phyloP scores from a whole-genome alignment of 2,888 invertebrate genomes.

The Athripsodes cinereus region DNA sequence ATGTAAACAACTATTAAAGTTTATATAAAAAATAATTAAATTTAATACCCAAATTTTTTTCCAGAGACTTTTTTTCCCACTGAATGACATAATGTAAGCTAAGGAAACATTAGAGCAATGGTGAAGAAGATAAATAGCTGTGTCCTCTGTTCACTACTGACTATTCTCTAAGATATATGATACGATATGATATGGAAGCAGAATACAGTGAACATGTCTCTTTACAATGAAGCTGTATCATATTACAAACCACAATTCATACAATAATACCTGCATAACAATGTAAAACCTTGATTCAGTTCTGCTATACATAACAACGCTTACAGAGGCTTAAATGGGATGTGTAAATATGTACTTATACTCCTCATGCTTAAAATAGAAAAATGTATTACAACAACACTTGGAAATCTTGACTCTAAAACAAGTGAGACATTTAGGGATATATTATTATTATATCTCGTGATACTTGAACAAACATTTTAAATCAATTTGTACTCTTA shows the following conservation, averaged over 20 bases:
- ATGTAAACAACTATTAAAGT: too few relatives aligned
- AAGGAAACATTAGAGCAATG: not conserved
- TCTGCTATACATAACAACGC: not conserved
- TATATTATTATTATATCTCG: too few relatives aligned
- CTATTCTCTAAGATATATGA: too few relatives aligned
- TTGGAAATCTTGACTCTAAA: too few relatives aligned
- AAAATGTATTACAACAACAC: too few relatives aligned
- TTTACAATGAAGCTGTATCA: slow-evolving; percentile 11
- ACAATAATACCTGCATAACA: slow-evolving; percentile 7
- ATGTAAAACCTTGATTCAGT: not conserved
- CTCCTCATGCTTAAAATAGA: too few relatives aligned
- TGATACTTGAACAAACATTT: too few relatives aligned
- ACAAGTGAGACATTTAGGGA: too few relatives aligned
- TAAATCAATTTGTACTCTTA: too few relatives aligned
- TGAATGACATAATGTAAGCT: slow-evolving; percentile 7
- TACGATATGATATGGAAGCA: not conserved
- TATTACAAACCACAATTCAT: slow-evolving; percentile 11
- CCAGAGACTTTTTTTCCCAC: slow-evolving; percentile 9
- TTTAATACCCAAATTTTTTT: slow-evolving; percentile 9
- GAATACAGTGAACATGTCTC: slow-evolving; percentile 3
- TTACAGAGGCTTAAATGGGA: not conserved
- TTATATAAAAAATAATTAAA: not conserved
- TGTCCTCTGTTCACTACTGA: too few relatives aligned
- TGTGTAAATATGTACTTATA: too few relatives aligned
- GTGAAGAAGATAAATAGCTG: not conserved